Base-by-base conservation (phyloP, 2,888 invertebrate species). In the Emmelina monodactyla region DNA sequence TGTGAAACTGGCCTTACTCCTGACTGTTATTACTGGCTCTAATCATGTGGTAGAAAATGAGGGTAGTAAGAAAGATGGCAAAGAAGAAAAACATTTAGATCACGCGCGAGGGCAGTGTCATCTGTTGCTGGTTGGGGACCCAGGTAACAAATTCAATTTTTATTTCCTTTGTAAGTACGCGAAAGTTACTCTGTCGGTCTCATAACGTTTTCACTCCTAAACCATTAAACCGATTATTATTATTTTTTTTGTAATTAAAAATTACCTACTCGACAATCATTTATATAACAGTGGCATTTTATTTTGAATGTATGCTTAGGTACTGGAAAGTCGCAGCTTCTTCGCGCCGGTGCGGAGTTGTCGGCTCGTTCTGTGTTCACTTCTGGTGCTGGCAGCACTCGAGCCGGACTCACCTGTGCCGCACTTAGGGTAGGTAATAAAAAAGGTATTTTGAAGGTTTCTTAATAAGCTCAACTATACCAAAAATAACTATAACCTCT, bases 341-440 rank as follows among this genome's bases (percentile, higher is more conserved):
- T 95, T 15, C 85, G 88, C 43, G 86, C 89, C 41, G 89, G 75
- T 2, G 67, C 64, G 0, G 64, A 70, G 11, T 82, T 82, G 61
- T 86, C 81, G 2, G 84, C 89, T 0, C 81, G 94, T 7, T 88
- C 93, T 0, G 90, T 94, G 6, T 78, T 91, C 45, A 93, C 94
- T 0, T 93, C 93, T 2, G 94, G 94, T 1, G 85, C 92, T 15
- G 94, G 94, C 1, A 89, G 90, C 22, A 92, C 94, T 0, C 83
- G 88, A 33, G 95, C 95, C 39, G 95, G 95, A 1, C 84, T 95
- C 11, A 95, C 95, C 5, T 94, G 92, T 39, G 85, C 92, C 22
- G 94, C 94, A 32, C 82, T 92, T 10, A 88, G 88, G 83, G 93
- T 91, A 65, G 56, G 35, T 12, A 19, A 14, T 28, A 13, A n/a